phyloP scores from a whole-genome alignment of 2,113 vertebrate genomes.

The Sminthopsis crassicaudata region DNA sequence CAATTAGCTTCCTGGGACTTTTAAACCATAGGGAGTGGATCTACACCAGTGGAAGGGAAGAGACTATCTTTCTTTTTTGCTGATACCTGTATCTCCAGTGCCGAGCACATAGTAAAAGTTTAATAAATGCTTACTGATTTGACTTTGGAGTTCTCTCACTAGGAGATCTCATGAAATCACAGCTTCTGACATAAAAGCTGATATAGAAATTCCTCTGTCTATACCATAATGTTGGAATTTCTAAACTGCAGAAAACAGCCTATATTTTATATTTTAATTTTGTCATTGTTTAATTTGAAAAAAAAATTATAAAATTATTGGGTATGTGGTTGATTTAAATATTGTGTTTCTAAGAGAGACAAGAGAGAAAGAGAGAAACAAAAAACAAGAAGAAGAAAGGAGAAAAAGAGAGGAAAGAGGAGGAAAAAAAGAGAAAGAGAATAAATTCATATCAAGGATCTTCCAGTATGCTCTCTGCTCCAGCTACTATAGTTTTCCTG shows the following conservation, averaged over 20 bases:
- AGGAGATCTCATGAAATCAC: background rate
- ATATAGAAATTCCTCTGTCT: background rate
- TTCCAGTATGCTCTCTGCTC: slow-evolving; percentile 14
- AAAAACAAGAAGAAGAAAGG: background rate
- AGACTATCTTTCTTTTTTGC: background rate
- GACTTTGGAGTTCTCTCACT: background rate
- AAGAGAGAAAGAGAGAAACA: background rate
- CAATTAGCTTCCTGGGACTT: background rate
- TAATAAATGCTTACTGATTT: background rate
- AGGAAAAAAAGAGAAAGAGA: background rate
- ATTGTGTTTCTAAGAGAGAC: background rate
- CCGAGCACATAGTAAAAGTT: background rate
- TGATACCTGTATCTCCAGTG: background rate
- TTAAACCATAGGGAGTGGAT: background rate
- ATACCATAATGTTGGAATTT: background rate
- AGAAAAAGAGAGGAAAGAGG: background rate
- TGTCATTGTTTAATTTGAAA: background rate
- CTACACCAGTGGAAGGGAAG: background rate
- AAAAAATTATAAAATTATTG: background rate
- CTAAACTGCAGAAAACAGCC: background rate
- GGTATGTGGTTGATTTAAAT: background rate
- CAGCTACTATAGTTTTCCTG: background rate
- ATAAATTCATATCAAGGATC: slow-evolving; percentile 36
- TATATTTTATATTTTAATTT: background rate
- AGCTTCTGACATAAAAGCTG: background rate